Base-by-base conservation (phyloP, 2,888 invertebrate genomes). In the Orchesellides sinensis region DNA sequence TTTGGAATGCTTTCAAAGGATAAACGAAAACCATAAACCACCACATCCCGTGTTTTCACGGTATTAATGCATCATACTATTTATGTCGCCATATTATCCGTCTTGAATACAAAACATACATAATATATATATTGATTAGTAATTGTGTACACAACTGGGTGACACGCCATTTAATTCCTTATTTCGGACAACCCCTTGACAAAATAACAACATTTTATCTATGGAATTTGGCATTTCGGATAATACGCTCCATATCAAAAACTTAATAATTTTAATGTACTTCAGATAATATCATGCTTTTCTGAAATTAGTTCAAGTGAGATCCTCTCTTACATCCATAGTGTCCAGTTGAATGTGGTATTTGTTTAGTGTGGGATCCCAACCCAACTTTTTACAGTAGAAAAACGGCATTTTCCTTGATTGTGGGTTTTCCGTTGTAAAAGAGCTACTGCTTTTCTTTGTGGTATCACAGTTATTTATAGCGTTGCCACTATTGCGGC, bases 301-400 rank as follows among this genome's bases (percentile, higher is more conserved):
- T 10, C 10, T n/a, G 40, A n/a, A 14, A 32, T 40, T 40, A n/a
- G 40, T 40, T 32, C n/a, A n/a, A n/a, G n/a, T n/a, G n/a, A n/a
- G n/a, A n/a, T n/a, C n/a, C n/a, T n/a, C n/a, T n/a, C 72, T 72
- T 72, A 72, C 75, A 40, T 66, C 40, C 10, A 69, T 14, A 12
- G 65, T 54, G n/a, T 61, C 78, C 49, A 78, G 25, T 19, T 78
- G 78, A 52, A 78, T 78, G 27, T 70, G 78, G 29, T 59, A 78
- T 19, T 69, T 78, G 14, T 69, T 59, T 0, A 49, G 61, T 0
- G 12, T 17, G 12, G 78, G 78, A 40, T 78, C 78, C 78, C 78
- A 78, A 6, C 63, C 69, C 12, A 52, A 4, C 12, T 47, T 49
- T 27, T 78, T 78, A 14, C 69, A 78, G n/a, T 78, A 78, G 40